Evolutionary conservation across 2,888 invertebrate genomes (phyloP).

Genomic region (Aphidoletes aphidimyza): DNA sequence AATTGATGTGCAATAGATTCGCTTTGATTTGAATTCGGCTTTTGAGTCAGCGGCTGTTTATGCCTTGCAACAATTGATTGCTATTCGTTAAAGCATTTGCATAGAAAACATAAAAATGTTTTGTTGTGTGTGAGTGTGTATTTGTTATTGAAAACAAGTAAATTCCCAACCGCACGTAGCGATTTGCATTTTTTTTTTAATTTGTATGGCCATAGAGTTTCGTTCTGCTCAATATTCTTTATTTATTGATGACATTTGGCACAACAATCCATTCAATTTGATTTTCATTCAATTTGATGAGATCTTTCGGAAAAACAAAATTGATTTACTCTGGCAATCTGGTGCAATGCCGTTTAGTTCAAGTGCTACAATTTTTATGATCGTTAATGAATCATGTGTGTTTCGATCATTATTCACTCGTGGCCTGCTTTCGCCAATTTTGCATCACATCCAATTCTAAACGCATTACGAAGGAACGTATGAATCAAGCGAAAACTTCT

Average conservation of each 20-base stretch:
- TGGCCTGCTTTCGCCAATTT: too few species aligned
- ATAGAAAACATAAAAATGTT: neutral
- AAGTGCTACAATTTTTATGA: neutral
- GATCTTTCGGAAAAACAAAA: too few species aligned
- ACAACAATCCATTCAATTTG: neutral
- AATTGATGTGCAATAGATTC: constrained; percentile 23
- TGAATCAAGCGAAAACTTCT: too few species aligned
- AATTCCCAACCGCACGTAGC: neutral
- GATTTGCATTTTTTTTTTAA: neutral
- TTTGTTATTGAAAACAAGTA: neutral
- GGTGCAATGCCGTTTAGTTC: neutral
- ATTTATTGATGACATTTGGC: neutral
- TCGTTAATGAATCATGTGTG: neutral
- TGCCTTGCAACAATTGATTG: neutral
- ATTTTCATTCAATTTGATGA: too few species aligned
- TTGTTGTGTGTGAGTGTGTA: neutral
- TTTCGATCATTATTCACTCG: too few species aligned
- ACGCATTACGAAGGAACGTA: too few species aligned
- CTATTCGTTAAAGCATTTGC: constrained; percentile 3
- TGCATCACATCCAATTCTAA: too few species aligned
- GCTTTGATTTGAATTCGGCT: neutral
- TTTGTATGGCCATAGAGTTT: neutral
- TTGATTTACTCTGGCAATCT: neutral
- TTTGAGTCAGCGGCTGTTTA: neutral
- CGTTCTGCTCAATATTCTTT: neutral